A percentile compares a stretch with the other conserved stretches of the same genome.
These are phyloP conservation scores for Catamblyrhynchus diadema DNA, from an alignment of 2,797 vertebrate genomes.

Conservation along the genomic window DNA sequence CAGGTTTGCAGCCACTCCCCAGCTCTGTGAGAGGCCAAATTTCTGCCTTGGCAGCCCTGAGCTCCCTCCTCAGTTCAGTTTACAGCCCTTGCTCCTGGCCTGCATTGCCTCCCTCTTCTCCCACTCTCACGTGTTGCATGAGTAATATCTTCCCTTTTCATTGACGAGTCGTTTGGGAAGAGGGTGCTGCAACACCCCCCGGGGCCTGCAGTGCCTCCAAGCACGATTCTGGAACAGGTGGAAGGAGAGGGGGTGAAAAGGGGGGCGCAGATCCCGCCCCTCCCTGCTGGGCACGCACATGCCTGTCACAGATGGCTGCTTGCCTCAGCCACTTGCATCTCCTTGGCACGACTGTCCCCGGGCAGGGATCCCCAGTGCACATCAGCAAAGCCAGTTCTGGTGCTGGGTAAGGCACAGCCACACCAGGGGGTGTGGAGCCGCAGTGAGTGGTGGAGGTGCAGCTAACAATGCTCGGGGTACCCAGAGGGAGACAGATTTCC, in stretches of 20 bases:
- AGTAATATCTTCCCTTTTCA: not conserved
- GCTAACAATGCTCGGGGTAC: not conserved
- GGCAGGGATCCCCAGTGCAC: not conserved
- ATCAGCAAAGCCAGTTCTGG: not conserved
- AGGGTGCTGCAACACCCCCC: not conserved
- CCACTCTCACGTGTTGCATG: not conserved
- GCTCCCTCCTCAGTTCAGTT: not conserved
- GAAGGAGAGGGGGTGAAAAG: not conserved
- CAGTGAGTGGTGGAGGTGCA: not conserved
- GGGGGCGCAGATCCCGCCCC: not conserved
- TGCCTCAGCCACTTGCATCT: not conserved
- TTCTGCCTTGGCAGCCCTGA: not conserved
- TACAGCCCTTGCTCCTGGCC: not conserved
- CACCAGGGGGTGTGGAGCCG: not conserved
- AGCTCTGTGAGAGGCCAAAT: not conserved
- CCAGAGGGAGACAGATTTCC: not conserved
- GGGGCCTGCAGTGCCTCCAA: not conserved
- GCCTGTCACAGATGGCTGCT: constrained; percentile 6
- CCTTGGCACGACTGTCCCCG: not conserved
- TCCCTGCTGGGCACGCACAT: not conserved
- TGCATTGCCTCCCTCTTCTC: not conserved
- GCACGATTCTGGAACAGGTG: not conserved
- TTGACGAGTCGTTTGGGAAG: not conserved
- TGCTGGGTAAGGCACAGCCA: not conserved
- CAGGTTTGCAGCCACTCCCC: not conserved